phyloP scores from a whole-genome alignment of 2,113 vertebrate species.

The Ochotona princeps region DNA sequence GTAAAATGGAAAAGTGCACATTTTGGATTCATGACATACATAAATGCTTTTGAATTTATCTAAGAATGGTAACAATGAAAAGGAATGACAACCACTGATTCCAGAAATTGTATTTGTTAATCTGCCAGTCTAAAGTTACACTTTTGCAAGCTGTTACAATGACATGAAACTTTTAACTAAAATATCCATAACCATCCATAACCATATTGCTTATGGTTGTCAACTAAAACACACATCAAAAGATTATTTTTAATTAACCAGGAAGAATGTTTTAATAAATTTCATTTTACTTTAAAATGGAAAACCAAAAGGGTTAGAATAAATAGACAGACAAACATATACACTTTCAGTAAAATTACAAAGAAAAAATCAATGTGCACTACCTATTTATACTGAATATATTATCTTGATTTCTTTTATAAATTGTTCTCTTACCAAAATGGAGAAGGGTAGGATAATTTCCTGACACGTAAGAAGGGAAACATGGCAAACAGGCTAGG shows the following conservation, averaged over 20 bases:
- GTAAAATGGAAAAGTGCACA: constrained; percentile 66
- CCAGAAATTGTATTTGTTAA: background rate
- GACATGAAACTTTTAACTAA: constrained; percentile 24
- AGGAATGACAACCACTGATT: background rate
- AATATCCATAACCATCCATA: too few species aligned
- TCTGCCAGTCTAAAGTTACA: constrained; percentile 3
- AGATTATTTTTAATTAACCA: constrained; percentile 9
- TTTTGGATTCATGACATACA: constrained; percentile 36
- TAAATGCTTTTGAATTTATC: background rate
- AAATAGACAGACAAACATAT: constrained; percentile 82
- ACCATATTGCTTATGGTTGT: background rate
- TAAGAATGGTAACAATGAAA: background rate
- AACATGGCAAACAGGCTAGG: constrained; percentile 93
- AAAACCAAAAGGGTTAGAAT: constrained; percentile 84
- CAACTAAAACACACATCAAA: constrained; percentile 38
- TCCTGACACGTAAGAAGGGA: constrained; percentile 92
- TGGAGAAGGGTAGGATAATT: constrained; percentile 91
- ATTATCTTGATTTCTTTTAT: constrained; percentile 86
- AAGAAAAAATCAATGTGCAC: constrained; percentile 80
- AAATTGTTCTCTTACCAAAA: constrained; percentile 91
- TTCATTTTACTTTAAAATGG: constrained; percentile 75
- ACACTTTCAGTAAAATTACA: constrained; percentile 80
- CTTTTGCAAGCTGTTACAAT: background rate
- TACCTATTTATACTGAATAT: constrained; percentile 81
- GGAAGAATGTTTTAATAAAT: constrained; percentile 52